These are phyloP conservation scores for Clamator glandarius DNA, from an alignment of 2,797 vertebrate genomes.

Conservation along the genomic window DNA sequence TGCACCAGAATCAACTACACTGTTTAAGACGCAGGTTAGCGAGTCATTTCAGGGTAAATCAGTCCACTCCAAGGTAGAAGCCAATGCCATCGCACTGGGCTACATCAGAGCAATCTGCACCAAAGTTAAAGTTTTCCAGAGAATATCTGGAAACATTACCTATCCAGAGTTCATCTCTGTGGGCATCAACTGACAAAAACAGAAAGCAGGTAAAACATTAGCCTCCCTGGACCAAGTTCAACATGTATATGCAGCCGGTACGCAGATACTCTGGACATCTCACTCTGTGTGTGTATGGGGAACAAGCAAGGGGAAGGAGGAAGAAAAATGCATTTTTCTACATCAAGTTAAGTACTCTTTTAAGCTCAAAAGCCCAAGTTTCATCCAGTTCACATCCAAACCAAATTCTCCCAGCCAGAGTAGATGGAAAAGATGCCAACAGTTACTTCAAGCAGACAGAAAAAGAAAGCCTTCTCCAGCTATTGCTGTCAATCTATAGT, in stretches of 20 bases:
- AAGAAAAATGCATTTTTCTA: slow-evolving; percentile 11
- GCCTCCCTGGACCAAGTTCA: slow-evolving; percentile 25
- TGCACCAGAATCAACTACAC: slow-evolving; percentile 27
- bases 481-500: not conserved
- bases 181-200: slow-evolving; percentile 35
- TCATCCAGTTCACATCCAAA: slow-evolving; percentile 5
- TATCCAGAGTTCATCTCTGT: slow-evolving; percentile 51
- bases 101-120: slow-evolving; percentile 47
- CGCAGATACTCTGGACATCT: not conserved
- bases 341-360: not conserved
- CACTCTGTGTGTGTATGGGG: not conserved
- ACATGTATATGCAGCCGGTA: not conserved
- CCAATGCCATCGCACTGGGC: slow-evolving; percentile 31
- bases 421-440: slow-evolving; percentile 10
- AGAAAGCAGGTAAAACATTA: slow-evolving; percentile 45
- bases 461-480: slow-evolving; percentile 4
- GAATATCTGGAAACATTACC: slow-evolving; percentile 58
- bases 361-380: slow-evolving; percentile 32
- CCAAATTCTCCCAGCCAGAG: not conserved
- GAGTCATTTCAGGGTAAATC: slow-evolving; percentile 63
- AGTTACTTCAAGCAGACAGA: not conserved
- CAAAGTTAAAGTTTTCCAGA: slow-evolving; percentile 60
- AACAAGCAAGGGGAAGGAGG: not conserved
- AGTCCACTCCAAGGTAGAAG: slow-evolving; percentile 59
- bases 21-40: slow-evolving; percentile 30